phyloP scores from a whole-genome alignment of 2,888 invertebrate species.

The Ochropleura leucogaster region DNA sequence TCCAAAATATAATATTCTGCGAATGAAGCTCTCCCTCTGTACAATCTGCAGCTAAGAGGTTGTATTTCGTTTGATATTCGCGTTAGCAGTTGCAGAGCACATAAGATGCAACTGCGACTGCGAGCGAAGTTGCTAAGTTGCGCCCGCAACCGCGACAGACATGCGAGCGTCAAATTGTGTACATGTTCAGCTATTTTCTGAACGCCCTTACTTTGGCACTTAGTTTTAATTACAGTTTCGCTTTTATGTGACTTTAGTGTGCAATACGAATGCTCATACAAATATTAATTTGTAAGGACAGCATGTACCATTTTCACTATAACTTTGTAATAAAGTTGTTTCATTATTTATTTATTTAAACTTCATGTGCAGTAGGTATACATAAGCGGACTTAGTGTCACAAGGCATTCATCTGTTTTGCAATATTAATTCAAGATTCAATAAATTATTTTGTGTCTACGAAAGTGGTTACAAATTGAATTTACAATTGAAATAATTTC shows the following conservation, averaged over 20 bases:
- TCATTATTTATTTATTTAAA: no score
- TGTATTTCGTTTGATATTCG: slow-evolving; percentile 29
- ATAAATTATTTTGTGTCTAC: neutral
- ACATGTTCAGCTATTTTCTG: slow-evolving; percentile 14
- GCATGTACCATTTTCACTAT: neutral
- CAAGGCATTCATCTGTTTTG: no score
- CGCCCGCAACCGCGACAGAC: slow-evolving; percentile 35
- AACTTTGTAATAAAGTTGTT: neutral
- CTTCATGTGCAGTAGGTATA: no score
- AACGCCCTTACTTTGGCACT: slow-evolving; percentile 14
- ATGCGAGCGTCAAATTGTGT: slow-evolving; percentile 12
- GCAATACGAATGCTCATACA: neutral
- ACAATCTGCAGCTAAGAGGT: slow-evolving; percentile 30
- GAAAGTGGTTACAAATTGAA: neutral
- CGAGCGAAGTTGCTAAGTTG: slow-evolving; percentile 34
- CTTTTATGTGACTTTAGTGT: neutral
- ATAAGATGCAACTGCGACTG: slow-evolving; percentile 43
- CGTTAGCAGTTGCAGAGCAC: slow-evolving; percentile 39
- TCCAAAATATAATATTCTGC: slow-evolving; percentile 47
- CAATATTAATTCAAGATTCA: neutral
- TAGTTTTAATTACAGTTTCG: slow-evolving; percentile 34
- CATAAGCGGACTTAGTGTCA: no score
- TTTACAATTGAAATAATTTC: neutral
- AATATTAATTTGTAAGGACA: neutral
- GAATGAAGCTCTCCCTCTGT: slow-evolving; percentile 8